Evolutionary conservation across 2,113 vertebrate genomes (phyloP).

Genomic region (Probosciger aterrimus): DNA sequence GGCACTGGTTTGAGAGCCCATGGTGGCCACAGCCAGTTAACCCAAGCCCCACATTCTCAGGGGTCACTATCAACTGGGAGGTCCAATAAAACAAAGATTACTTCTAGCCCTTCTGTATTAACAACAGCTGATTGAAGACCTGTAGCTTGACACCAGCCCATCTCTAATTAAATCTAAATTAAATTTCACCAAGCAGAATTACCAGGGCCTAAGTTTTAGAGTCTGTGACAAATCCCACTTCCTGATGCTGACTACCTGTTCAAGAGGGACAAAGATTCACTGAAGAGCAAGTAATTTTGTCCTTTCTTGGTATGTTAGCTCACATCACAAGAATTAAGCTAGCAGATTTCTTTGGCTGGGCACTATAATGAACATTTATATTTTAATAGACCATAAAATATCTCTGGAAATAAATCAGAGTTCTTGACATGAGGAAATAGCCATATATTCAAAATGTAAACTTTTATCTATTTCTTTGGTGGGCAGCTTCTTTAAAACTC

Average conservation of each 20-base stretch:
- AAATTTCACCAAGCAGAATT: slow-evolving; percentile 23
- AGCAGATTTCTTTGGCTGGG: background rate
- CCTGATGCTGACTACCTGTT: background rate
- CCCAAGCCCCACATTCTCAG: background rate
- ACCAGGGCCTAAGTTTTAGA: background rate
- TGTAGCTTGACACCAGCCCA: background rate
- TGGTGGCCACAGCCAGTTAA: background rate
- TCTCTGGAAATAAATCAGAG: background rate
- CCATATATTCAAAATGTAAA: background rate
- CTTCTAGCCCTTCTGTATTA: background rate
- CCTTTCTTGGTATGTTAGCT: background rate
- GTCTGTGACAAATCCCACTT: background rate
- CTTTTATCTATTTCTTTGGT: background rate
- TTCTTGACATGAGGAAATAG: background rate
- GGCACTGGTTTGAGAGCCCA: background rate
- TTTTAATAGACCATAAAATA: background rate
- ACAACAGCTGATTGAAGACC: background rate
- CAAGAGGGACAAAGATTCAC: background rate
- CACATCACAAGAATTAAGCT: background rate
- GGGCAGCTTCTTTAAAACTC: background rate
- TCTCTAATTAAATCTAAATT: slow-evolving; percentile 67
- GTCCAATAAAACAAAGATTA: background rate
- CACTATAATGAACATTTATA: background rate
- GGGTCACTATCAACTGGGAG: background rate
- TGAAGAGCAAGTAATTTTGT: background rate